Evolutionary conservation across 1,140 invertebrate species (phyloP).

Genomic region (honey bee (Apis mellifera)): Amel_HAv3.1 CM009941.2:2234501-2235000

Average conservation of each 20-base stretch:
- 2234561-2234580: conserved; percentile 83
- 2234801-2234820: neutral
- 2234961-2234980: no score
- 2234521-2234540: conserved; percentile 84
- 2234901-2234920: no score
- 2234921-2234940: no score
- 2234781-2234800: conserved; percentile 58
- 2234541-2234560: conserved; percentile 83
- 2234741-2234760: conserved; percentile 10
- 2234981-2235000: no score
- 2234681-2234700: conserved; percentile 79
- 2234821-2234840: neutral
- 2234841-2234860: no score
- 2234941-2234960: no score
- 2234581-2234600: conserved; percentile 83
- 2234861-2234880: neutral
- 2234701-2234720: conserved; percentile 48
- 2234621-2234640: conserved; percentile 82
- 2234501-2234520: conserved; percentile 78
- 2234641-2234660: conserved; percentile 83
- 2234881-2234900: neutral
- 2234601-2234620: conserved; percentile 84
- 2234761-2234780: conserved; percentile 44
- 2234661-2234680: conserved; percentile 82
- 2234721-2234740: neutral